Evolutionary conservation across 2,113 vertebrate species (phyloP), one percentile per base, ranked within the genome.

Genomic region (Mobula birostris): DNA sequence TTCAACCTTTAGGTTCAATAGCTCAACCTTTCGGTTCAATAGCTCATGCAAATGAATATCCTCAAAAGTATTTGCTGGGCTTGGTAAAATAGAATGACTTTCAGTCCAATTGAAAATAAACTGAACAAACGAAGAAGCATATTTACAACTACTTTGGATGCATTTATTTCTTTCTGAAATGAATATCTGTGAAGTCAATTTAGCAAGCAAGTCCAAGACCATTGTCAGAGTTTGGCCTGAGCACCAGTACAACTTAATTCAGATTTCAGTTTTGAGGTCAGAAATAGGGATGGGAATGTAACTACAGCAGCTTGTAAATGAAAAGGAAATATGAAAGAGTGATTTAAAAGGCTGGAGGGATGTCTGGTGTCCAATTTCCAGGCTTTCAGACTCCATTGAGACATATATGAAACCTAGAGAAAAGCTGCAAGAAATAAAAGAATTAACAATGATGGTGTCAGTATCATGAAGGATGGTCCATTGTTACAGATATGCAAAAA

Each of bases 401-500:
- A 14, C 32, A 40, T 92, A 91, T 68, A 74, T 92, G 32, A 92
- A 92, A 72, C 90, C 14, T 24, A 92, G 66, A 15, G 68, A n/a
- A 66, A 92, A 36, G 32, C 66, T 72, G 90, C 19, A 92, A 72
- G 90, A 92, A 92, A 92, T 92, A 70, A 24, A 72, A 92, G 68
- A 92, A 72, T 24, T 40, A 92, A 72, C n/a, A 92, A 24, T 92
- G 68, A 72, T 92, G 21, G 32, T 92, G 68, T 36, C 90, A 92
- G 66, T 19, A 74, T 92, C 70, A 92, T 40, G 32, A 72, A 72
- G 8, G 90, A 92, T 87, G 90, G 66, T 72, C 66, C 36, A 68
- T 72, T 66, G 24, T n/a, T 21, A 36, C 19, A 92, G 90, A 32
- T 68, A 72, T 72, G 68, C 90, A 92, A 68, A 32, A 92, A 92